Evolutionary conservation across 2,888 invertebrate species (phyloP), one percentile per base, ranked within the genome.

Genomic region (Oscheius myriophilus): DNA sequence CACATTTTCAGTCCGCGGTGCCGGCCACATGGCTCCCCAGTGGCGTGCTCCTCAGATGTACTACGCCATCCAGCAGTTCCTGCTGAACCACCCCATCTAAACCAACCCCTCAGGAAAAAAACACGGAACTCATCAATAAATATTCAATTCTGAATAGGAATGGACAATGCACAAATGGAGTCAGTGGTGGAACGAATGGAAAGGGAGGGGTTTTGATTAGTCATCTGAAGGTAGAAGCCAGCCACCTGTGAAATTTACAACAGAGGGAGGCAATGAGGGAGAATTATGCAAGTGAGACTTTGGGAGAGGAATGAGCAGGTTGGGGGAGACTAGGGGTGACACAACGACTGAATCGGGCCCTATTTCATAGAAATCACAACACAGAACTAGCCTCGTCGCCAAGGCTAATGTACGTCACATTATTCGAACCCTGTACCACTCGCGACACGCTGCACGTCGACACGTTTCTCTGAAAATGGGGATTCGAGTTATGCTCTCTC

Each of bases 21-120:
- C 80, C 16, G 78, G 84, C 55, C 83, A 84, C 68, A 84, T 83
- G 84, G 84, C 85, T 14, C 85, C 85, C 39, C 85, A 85, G 69
- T 85, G 85, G 85, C 71, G 77, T 43, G 82, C 85, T 14, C 82
- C 83, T 55, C 81, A 84, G 65, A 85, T 83, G 82, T 80, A 81
- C 72, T 84, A 85, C 66, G 84, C 78, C 46, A 79, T 85, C 64
- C 79, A 84, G 69, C 83, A 85, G 67, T 85, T 85, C 79, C 68
- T 85, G 41, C 69, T 81, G 66, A 85, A 85, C 71, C 85, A 84
- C 71, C 84, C 85, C 54, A 84, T 85, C 62, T 85, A 79, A 82
- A 18, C 6, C 7, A 9, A 51, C 21, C 9, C n/a, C 23, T 46
- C 18, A 46, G 46, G 18, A n/a, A n/a, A 46, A 18, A 46, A 11